These are phyloP conservation scores for Drosophila ambigua DNA, from an alignment of 1,140 invertebrate species.

Conservation along the genomic window DNA sequence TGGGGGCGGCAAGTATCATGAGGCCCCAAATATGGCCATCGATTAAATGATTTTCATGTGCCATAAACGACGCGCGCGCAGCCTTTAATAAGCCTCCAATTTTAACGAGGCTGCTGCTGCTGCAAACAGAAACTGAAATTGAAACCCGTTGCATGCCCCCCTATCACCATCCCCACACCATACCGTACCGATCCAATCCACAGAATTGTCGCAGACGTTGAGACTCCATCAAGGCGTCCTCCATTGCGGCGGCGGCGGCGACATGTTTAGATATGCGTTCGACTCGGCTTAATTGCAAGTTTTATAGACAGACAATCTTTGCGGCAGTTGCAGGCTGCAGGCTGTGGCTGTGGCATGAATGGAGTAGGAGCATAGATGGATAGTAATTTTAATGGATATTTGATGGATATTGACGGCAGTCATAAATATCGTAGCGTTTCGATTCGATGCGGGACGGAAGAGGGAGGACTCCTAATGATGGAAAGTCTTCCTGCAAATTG, in stretches of 20 bases:
- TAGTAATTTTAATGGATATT: constrained; percentile 63
- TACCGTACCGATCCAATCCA: constrained; percentile 23
- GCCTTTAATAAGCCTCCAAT: constrained; percentile 70
- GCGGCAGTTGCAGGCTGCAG: constrained; percentile 22
- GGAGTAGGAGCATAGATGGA: constrained; percentile 39
- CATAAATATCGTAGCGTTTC: constrained; percentile 51
- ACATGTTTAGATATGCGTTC: constrained; percentile 73
- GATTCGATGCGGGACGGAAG: constrained; percentile 39
- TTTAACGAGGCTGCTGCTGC: constrained; percentile 70
- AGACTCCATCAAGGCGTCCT: constrained; percentile 31
- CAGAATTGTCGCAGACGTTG: constrained; percentile 74
- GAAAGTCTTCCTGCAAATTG: constrained; percentile 35
- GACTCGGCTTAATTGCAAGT: constrained; percentile 74
- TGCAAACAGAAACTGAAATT: constrained; percentile 63
- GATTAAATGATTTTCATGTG: constrained; percentile 81
- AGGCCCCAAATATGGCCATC: constrained; percentile 72
- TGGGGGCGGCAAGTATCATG: constrained; percentile 22
- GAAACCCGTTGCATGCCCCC: constrained; percentile 23
- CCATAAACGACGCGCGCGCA: constrained; percentile 75
- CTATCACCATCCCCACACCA: not conserved
- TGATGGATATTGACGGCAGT: constrained; percentile 63
- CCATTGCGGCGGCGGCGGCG: constrained; percentile 5
- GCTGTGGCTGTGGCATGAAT: not conserved
- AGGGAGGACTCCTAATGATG: constrained; percentile 52
- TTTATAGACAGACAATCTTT: constrained; percentile 68